These are phyloP conservation scores for Dasyprocta punctata DNA, from an alignment of 2,113 vertebrate genomes.

Conservation along the genomic window DNA sequence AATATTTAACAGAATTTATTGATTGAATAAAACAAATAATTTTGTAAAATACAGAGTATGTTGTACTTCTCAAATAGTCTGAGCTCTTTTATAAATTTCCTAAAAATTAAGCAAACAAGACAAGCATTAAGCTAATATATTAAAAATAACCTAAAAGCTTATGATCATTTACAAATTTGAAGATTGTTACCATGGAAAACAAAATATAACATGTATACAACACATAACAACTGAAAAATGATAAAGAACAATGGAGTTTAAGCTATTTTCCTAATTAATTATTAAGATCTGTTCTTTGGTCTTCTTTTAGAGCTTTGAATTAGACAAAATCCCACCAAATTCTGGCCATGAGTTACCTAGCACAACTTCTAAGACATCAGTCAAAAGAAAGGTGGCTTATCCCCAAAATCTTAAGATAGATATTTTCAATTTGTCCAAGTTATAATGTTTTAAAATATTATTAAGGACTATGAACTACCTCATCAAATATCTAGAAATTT, in stretches of 20 bases:
- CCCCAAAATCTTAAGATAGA: background rate
- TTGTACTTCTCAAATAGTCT: background rate
- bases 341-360: background rate
- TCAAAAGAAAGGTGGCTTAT: background rate
- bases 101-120: slow-evolving; percentile 9
- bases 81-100: background rate
- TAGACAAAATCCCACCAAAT: background rate
- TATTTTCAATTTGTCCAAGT: background rate
- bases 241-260: background rate
- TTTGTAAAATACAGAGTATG: background rate
- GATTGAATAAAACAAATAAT: background rate
- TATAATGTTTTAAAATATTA: background rate
- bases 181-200: background rate
- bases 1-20: background rate
- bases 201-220: background rate
- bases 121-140: background rate
- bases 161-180: background rate
- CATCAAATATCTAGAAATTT: background rate
- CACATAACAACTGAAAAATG: background rate
- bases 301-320: background rate
- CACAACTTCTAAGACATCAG: background rate
- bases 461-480: background rate
- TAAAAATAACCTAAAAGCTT: background rate
- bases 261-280: slow-evolving; percentile 4
- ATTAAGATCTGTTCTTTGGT: background rate